Evolutionary conservation across 2,797 vertebrate species (phyloP), one percentile per base, ranked within the genome.

Genomic region (Anisognathus igniventris): DNA sequence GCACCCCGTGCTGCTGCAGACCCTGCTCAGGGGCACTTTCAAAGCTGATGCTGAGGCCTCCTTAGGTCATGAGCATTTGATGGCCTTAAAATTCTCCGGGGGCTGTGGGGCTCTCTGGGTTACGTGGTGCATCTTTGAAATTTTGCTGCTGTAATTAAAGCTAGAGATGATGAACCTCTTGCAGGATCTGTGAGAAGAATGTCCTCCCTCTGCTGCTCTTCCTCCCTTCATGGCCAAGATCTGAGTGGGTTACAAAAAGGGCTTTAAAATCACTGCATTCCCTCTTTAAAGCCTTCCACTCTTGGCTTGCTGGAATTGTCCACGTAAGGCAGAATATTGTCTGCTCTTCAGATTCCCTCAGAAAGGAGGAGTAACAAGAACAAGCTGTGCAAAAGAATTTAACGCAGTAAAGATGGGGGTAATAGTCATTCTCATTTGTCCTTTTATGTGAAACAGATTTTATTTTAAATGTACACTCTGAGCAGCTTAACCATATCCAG

Each of bases 381-480:
- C 97, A 97, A 96, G 96, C 97, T 98, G 97, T 95, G 90, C 95
- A 37, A 42, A 97, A 95, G 97, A 98, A 98, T 97, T 94, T 88
- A 97, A 97, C 74, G 33, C 96, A 96, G 96, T 97, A 97, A 97
- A 96, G 96, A 97, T 88, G 95, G 95, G 95, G 95, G 96, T 90
- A 96, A 96, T 77, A 96, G 87, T 95, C 96, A 88, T 97, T 97
- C 95, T 98, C 95, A 95, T 98, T 98, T 98, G 97, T 98, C 97
- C 95, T 97, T 96, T 98, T 97, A 98, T 98, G 97, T 86, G 96
- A 98, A 98, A 97, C 98, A 98, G 97, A 98, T 98, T 98, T 97
- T 92, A 90, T 92, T 97, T 54, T 91, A 96, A 97, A 97, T 96
- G 97, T 96, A 91, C 86, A 83, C 83, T 96, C 83, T 28, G 96